Base-by-base conservation (phyloP, 2,113 vertebrate species). In the Pangasianodon gigas region DNA sequence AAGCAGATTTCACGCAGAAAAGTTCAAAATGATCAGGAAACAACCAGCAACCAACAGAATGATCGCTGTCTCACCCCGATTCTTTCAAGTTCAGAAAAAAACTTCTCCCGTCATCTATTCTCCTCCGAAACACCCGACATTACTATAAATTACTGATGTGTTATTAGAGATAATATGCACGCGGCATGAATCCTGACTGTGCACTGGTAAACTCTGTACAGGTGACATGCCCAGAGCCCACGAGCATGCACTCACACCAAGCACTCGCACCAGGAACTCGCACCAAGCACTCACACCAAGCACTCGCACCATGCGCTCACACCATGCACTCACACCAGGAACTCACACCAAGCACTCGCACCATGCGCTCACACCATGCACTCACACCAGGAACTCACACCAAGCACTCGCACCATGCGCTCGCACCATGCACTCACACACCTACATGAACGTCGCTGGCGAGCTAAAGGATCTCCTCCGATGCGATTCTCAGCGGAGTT, bases 401-500 rank as follows among this genome's bases (percentile, higher is more conserved):
- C 37, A 37, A 1, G 37, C 37, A 37, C 37, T 1, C 37, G 1
- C 37, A 37, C 37, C 37, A 37, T 1, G 37, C 37, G 1, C 37
- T 37, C 37, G 37, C 37, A 37, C 37, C 37, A 37, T 37, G 37
- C 37, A 37, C 37, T 37, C 37, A 85, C 58, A 87, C 88, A 90
- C 91, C 88, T 87, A 87, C 91, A 88, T 90, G 85, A 44, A 84
- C 44, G 84, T 65, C 79, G 8, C 44, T 65, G 51, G 26, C 8
- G 54, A 60, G 54, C 37, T 75, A 24, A 71, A 86, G 14, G 16
- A 54, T n/a, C 60, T 83, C 71, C 84, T 88, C 87, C 84, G 77
- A 37, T 32, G 83, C 52, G 90, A 82, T 62, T 80, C 87, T 71
- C 89, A 82, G 87, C 86, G 89, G 87, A 89, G 81, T 54, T 69